Base-by-base conservation (phyloP, 2,797 vertebrate genomes). In the Nyctalus aviator region DNA sequence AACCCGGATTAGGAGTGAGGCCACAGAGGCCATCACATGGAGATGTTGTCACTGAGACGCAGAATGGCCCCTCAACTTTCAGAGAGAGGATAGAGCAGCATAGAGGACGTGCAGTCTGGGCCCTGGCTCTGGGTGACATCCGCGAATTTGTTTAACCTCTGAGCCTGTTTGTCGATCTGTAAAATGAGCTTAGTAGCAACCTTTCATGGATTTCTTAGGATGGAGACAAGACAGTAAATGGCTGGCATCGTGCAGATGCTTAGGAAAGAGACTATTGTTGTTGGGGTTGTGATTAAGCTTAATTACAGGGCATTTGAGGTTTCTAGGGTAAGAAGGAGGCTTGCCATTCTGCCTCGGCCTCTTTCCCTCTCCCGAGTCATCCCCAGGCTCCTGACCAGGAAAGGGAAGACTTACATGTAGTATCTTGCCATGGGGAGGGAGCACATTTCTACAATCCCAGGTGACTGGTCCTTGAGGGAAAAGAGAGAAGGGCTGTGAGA, bases 381-480 rank as follows among this genome's bases (percentile, higher is more conserved):
- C 35, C n/a, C 30, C n/a, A n/a, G 30, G 15, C 13, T 18, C 68
- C 25, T 25, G 30, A 12, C 0, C 53, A 21, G 48, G 50, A 78
- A 81, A 89, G 17, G 2, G 1, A 17, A 27, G 44, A 69, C 97
- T 97, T 92, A 97, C 97, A 82, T 84, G 83, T 95, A 97, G 85
- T 97, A 97, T 93, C 79, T 94, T 75, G 97, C 95, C 95, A 96
- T 95, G 37, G 96, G 97, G 32, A 97, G 97, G 17, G 97, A 97
- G 41, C 96, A 97, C 96, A 97, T 96, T 82, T 9, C 37, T 90
- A 59, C 3, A 9, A 6, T 72, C 50, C 30, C 81, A 72, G 50
- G 50, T 9, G n/a, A 66, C 57, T 55, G 79, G 77, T 95, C 76
- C 86, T 94, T 94, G 50, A 64, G 20, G 35, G 12, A 41, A 83